These are phyloP conservation scores for Lepidurus couesii DNA, from an alignment of 1,140 invertebrate species.

Conservation along the genomic window DNA sequence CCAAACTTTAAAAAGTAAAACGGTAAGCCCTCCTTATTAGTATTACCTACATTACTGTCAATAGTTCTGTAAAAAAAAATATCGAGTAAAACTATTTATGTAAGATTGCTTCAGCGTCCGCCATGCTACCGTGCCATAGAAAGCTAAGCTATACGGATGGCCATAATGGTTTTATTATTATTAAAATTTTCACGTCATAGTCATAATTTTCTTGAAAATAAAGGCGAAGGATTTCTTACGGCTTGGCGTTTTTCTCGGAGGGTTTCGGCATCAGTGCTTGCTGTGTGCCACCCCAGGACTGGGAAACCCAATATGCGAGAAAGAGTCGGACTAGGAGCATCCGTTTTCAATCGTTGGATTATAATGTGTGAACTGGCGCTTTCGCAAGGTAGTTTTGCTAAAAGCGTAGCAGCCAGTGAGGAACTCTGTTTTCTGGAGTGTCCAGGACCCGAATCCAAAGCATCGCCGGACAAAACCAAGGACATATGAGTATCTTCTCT, in stretches of 20 bases:
- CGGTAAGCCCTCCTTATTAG: too few relatives aligned
- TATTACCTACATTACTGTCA: too few relatives aligned
- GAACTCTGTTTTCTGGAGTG: background rate
- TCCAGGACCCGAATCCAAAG: background rate
- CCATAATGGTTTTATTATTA: too few relatives aligned
- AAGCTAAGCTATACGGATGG: too few relatives aligned
- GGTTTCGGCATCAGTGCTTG: slow-evolving; percentile 43
- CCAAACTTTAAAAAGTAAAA: too few relatives aligned
- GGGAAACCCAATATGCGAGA: slow-evolving; percentile 49
- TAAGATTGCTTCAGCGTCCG: too few relatives aligned
- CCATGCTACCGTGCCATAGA: too few relatives aligned
- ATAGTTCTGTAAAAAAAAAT: too few relatives aligned
- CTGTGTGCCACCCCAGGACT: slow-evolving; percentile 59
- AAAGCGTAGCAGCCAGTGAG: background rate
- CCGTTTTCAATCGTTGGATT: slow-evolving; percentile 2
- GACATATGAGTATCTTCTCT: slow-evolving; percentile 11
- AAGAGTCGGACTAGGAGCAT: slow-evolving; percentile 1
- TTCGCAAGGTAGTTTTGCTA: background rate
- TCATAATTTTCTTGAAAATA: background rate
- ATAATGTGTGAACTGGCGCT: background rate
- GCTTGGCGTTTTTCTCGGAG: background rate
- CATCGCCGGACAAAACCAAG: slow-evolving; percentile 17
- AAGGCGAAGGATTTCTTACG: background rate
- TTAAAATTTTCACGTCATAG: too few relatives aligned
- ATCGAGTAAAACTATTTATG: too few relatives aligned